Conservation (phyloP, 2,113 vertebrate species). For the Colistium nudipinnis region DNA sequence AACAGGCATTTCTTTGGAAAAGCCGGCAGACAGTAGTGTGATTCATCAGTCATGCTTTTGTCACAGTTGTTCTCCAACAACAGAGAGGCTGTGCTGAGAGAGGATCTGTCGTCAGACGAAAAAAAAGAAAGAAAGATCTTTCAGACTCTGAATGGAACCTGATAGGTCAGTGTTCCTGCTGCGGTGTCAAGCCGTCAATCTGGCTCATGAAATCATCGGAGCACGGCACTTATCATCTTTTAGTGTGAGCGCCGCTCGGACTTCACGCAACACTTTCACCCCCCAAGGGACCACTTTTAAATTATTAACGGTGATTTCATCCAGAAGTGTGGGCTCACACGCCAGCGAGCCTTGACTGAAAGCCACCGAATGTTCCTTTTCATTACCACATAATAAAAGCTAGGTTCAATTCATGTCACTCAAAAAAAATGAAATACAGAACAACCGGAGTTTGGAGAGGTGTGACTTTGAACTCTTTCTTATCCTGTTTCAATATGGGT, state of each 20-base stretch:
- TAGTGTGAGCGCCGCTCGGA: background rate
- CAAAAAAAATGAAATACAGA: constrained; percentile 21
- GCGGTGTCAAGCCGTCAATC: constrained; percentile 8
- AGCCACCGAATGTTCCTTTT: constrained; percentile 7
- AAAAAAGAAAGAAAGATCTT: too few relatives aligned
- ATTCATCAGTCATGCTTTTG: constrained; percentile 57
- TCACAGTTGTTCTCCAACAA: constrained; percentile 51
- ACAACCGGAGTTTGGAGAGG: background rate
- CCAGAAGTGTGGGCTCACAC: constrained; percentile 34
- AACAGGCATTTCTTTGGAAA: constrained; percentile 43
- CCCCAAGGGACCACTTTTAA: constrained; percentile 17
- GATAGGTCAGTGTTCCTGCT: constrained; percentile 17
- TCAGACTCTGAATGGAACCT: constrained; percentile 1
- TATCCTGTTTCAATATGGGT: background rate
- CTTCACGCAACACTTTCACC: background rate
- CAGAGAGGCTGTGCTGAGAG: constrained; percentile 42
- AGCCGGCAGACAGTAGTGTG: constrained; percentile 31
- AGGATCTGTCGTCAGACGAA: constrained; percentile 8
- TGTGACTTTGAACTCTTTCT: constrained; percentile 13
- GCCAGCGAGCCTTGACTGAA: constrained; percentile 19
- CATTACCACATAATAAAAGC: constrained; percentile 25
- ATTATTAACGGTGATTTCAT: constrained; percentile 45
- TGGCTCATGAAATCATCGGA: constrained; percentile 12
- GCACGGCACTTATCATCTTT: background rate
- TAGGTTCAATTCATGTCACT: constrained; percentile 20